Base-by-base conservation (phyloP, 2,113 vertebrate genomes). In the Paracanthobrama guichenoti region DNA sequence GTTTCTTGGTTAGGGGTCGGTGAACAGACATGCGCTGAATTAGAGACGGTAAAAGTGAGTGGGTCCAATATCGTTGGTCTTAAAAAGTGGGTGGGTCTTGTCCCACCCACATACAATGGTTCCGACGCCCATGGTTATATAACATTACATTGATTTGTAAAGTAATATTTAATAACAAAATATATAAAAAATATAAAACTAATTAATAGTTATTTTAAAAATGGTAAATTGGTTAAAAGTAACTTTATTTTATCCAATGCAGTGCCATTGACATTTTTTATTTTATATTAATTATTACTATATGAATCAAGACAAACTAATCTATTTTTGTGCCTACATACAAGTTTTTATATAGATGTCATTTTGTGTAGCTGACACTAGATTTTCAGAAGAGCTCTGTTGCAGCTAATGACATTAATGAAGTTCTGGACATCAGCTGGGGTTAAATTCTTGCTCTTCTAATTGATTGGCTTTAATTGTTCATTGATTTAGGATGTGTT, bases 381-480 rank as follows among this genome's bases (percentile, higher is more conserved):
- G 26, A 81, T 67, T 64, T 79, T 26, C 77, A 81, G 46, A 81
- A n/a, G 11, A 1, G 59, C 60, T 53, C 24, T 22, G 79, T 67
- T 22, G 67, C 44, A 67, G 26, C 62, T 81, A 53, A 67, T 53
- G 62, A 6, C 44, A 81, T 67, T 81, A 67, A 81, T 81, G 28
- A 67, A 81, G 79, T 67, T 50, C 62, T 67, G 79, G 42, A 81
- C 3, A 50, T 35, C 3, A 1, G 44, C 79, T 64, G 39, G 22
- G 60, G 42, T 28, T 46, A 62, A 50, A 64, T 48, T 10, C 26
- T 3, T 22, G 39, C 44, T 67, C 24, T 66, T 81, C 11, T 67
- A 82, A 82, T 71, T 39, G 22, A 72, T 72, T 79, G 39, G n/a
- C 75, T 79, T 18, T 79, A 76, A 71, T 57, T 62, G 72, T 75